Conservation (phyloP, 2,797 vertebrate species). For the Tachyglossus aculeatus region DNA sequence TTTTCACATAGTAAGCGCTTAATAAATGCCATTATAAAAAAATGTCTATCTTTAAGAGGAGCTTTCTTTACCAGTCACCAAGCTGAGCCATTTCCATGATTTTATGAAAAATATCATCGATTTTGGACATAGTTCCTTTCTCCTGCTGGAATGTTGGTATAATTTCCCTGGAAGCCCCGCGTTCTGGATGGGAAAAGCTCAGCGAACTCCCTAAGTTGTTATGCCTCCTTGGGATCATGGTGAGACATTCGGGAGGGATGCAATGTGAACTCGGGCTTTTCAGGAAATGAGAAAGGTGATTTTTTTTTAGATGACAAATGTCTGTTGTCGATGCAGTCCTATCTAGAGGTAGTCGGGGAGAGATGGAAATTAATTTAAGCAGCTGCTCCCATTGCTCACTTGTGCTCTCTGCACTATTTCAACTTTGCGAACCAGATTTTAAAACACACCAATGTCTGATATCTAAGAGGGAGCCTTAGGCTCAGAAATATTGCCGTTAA, state of each 20-base stretch:
- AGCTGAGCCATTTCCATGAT: constrained; percentile 55
- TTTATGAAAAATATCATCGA: constrained; percentile 30
- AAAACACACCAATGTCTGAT: background rate
- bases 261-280: background rate
- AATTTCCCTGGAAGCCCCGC: too few species aligned
- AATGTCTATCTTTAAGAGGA: too few species aligned
- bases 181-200: background rate
- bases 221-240: constrained; percentile 23
- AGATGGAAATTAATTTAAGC: too few species aligned
- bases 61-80: constrained; percentile 60
- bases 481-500: too few species aligned
- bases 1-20: constrained; percentile 57
- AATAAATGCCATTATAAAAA: constrained; percentile 52
- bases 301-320: background rate
- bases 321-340: too few species aligned
- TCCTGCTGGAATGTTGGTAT: too few species aligned
- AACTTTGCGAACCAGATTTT: background rate
- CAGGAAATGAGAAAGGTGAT: constrained; percentile 16
- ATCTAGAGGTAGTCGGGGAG: too few species aligned
- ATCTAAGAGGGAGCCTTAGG: background rate
- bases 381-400: too few species aligned
- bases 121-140: too few species aligned
- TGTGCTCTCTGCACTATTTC: too few species aligned
- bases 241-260: constrained; percentile 1
- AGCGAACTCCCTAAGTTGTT: background rate